Percentiles rank a stretch among this genome's conserved stretches.
These are phyloP conservation scores for Hemithea aestivaria DNA, from an alignment of 2,888 invertebrate genomes.

Conservation along the genomic window DNA sequence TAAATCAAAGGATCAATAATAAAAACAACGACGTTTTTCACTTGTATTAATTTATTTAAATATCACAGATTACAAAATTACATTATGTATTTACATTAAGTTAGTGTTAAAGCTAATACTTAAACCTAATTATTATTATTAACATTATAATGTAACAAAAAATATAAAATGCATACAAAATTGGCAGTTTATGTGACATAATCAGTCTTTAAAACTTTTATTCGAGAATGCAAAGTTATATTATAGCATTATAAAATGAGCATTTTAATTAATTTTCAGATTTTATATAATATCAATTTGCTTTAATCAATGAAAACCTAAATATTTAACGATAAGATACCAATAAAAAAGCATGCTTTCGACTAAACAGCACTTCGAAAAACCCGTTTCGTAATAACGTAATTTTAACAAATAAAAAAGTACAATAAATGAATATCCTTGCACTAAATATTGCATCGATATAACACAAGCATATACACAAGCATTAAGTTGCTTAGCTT, in stretches of 20 bases:
- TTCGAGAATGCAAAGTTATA: too few species aligned
- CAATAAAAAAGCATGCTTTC: not conserved
- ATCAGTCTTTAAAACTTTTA: conserved; percentile 32
- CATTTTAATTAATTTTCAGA: too few species aligned
- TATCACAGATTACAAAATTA: conserved; percentile 62
- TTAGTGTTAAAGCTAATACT: conserved; percentile 33
- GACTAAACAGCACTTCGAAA: not conserved
- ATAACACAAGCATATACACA: too few species aligned
- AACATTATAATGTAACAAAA: conserved; percentile 14
- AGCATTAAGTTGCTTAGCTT: too few species aligned
- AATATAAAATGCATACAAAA: conserved; percentile 35
- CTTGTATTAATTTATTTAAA: conserved; percentile 39
- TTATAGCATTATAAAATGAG: too few species aligned
- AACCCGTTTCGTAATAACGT: not conserved
- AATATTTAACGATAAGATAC: too few species aligned
- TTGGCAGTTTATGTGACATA: conserved; percentile 30
- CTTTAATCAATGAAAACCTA: too few species aligned
- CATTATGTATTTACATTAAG: conserved; percentile 55
- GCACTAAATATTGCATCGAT: too few species aligned
- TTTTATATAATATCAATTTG: too few species aligned
- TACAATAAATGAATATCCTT: not conserved
- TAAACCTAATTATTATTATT: conserved; percentile 23
- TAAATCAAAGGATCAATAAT: too few species aligned
- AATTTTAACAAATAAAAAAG: not conserved
- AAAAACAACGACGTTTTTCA: not conserved